phyloP scores from a whole-genome alignment of 92 coral and sea anemone genomes.

The Parazoanthus atlanticus region DNA sequence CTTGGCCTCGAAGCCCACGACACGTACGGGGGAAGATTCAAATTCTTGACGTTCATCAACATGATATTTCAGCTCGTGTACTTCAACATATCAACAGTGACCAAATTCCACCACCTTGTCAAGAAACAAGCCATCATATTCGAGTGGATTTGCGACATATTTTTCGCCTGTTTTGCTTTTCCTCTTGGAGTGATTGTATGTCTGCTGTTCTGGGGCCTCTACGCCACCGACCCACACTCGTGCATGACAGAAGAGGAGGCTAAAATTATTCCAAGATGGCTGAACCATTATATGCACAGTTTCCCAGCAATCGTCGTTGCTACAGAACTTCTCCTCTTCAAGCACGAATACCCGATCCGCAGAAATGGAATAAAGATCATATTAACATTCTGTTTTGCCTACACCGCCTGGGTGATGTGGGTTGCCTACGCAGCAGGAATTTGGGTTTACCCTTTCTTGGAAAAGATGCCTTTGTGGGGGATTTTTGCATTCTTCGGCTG shows the following conservation, averaged over 20 bases:
- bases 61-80: constrained; percentile 83
- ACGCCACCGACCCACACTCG: constrained; percentile 75
- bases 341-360: constrained; percentile 79
- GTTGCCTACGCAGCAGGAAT: constrained; percentile 75
- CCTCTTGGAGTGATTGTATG: constrained; percentile 82
- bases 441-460: constrained; percentile 97
- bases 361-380: constrained; percentile 65
- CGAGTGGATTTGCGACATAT: constrained; percentile 74
- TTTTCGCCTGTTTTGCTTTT: constrained; percentile 80
- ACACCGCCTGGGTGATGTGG: constrained; percentile 85
- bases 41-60: constrained; percentile 87
- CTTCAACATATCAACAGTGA: constrained; percentile 81
- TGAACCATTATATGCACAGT: constrained; percentile 88
- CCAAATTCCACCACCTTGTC: constrained; percentile 69
- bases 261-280: constrained; percentile 72
- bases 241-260: constrained; percentile 77
- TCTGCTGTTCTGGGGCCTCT: constrained; percentile 88
- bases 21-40: constrained; percentile 89
- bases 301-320: constrained; percentile 72
- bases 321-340: constrained; percentile 67
- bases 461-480: constrained; percentile 64
- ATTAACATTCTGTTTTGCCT: constrained; percentile 62
- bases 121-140: constrained; percentile 72
- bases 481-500: constrained; percentile 65
- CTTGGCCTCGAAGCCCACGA: constrained; percentile 75